These are phyloP conservation scores for Callorhinus ursinus DNA, from an alignment of 2,113 vertebrate genomes.

Conservation along the genomic window DNA sequence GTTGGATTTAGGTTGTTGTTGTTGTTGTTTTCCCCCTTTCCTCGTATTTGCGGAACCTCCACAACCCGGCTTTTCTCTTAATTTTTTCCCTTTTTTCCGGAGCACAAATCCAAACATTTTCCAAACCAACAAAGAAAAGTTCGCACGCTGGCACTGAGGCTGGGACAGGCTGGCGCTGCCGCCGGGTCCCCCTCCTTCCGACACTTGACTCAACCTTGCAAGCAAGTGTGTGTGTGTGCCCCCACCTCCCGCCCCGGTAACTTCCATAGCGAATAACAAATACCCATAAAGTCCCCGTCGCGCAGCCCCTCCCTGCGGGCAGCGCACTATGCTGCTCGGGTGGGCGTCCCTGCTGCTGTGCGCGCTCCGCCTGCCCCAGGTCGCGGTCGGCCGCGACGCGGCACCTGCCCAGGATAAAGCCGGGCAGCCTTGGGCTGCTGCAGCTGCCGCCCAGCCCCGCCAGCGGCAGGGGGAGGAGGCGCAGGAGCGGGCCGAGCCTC, in stretches of 20 bases:
- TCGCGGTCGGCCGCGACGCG: slow-evolving; percentile 43
- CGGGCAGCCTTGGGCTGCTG: slow-evolving; percentile 70
- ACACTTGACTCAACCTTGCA: slow-evolving; percentile 78
- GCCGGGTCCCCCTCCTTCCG: slow-evolving; percentile 56
- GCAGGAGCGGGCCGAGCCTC: slow-evolving; percentile 48
- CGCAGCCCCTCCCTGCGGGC: slow-evolving; percentile 68
- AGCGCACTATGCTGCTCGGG: slow-evolving; percentile 82
- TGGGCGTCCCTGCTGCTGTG: slow-evolving; percentile 81
- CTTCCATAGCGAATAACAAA: slow-evolving; percentile 66
- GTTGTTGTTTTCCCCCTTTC: slow-evolving; percentile 39
- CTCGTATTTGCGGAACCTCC: slow-evolving; percentile 77
- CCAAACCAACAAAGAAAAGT: slow-evolving; percentile 84
- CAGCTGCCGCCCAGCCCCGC: slow-evolving; percentile 72
- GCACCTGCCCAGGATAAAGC: slow-evolving; percentile 85
- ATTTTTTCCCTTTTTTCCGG: neutral
- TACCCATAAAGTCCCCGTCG: slow-evolving; percentile 15
- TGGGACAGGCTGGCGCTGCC: slow-evolving; percentile 68
- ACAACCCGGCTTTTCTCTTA: neutral
- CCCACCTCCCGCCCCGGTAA: slow-evolving; percentile 56
- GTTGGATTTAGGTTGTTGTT: neutral
- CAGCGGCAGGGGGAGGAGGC: slow-evolving; percentile 46
- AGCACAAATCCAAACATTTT: slow-evolving; percentile 73
- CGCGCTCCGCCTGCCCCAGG: slow-evolving; percentile 71
- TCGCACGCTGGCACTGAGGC: slow-evolving; percentile 76
- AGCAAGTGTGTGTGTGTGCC: slow-evolving; percentile 55